These are phyloP conservation scores for Carcina quercana DNA, from an alignment of 2,888 invertebrate genomes.

Conservation along the genomic window DNA sequence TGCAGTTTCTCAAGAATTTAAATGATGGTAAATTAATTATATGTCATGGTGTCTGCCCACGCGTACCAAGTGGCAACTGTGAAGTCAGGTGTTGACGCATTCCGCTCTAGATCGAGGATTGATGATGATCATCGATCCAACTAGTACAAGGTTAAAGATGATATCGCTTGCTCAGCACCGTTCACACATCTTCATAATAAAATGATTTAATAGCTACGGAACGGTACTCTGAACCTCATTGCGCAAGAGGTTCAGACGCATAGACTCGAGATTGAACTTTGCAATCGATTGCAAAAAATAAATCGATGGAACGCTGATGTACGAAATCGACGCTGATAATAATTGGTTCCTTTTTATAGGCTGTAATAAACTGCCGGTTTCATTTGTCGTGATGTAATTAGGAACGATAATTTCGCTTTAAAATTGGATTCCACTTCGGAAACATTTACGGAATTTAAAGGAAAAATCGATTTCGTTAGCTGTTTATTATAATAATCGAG, in stretches of 20 bases:
- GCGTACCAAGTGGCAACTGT: no score
- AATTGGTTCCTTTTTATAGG: conserved; percentile 12
- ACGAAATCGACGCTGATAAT: conserved; percentile 13
- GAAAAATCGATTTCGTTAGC: background rate
- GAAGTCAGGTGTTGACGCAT: no score
- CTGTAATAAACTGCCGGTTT: conserved; percentile 3
- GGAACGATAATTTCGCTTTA: conserved; percentile 17
- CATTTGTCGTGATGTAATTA: conserved; percentile 14
- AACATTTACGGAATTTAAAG: background rate
- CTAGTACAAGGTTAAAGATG: conserved; percentile 30
- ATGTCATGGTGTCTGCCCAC: no score
- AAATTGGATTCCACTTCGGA: conserved; percentile 9
- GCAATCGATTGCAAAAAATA: conserved; percentile 21
- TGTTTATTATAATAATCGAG: background rate
- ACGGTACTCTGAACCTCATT: conserved; percentile 17
- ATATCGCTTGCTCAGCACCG: conserved; percentile 21
- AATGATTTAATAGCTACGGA: conserved; percentile 22
- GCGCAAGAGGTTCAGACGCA: conserved; percentile 12
- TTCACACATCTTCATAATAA: conserved; percentile 19
- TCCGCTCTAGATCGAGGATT: conserved; percentile 9
- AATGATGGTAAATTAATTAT: no score
- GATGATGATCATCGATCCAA: conserved; percentile 18
- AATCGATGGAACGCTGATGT: conserved; percentile 15
- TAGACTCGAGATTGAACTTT: conserved; percentile 6
- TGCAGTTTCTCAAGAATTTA: no score